phyloP scores from a whole-genome alignment of 2,797 vertebrate genomes.

The Phalloptychus januarius region DNA sequence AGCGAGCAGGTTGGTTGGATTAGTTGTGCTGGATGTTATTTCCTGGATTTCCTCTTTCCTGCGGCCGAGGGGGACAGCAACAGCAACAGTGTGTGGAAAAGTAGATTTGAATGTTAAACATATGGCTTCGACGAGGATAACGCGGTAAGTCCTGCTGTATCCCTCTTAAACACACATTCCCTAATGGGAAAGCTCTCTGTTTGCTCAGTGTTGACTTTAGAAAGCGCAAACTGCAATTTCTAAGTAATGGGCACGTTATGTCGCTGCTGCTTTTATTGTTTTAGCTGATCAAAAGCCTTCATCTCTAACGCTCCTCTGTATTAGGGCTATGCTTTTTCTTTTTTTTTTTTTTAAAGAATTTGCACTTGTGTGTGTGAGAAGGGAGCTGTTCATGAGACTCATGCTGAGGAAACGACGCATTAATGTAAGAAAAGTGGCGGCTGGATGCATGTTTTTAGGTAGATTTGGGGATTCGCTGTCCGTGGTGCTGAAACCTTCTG shows the following conservation, averaged over 20 bases:
- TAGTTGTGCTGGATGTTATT: constrained; percentile 72
- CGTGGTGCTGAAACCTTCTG: constrained; percentile 64
- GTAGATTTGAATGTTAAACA: constrained; percentile 57
- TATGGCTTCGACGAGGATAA: constrained; percentile 68
- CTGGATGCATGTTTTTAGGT: background rate
- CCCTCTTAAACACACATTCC: background rate
- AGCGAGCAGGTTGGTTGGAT: constrained; percentile 34
- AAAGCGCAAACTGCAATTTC: background rate
- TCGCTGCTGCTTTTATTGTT: background rate
- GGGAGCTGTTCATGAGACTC: background rate
- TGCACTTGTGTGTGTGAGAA: constrained; percentile 9
- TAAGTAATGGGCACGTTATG: background rate
- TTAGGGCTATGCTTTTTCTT: background rate
- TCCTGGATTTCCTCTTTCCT: constrained; percentile 58
- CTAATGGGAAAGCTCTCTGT: background rate
- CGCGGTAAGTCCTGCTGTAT: constrained; percentile 57
- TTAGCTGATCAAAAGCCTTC: background rate
- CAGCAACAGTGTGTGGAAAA: constrained; percentile 73
- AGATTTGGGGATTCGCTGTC: constrained; percentile 52
- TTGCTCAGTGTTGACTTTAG: constrained; percentile 23
- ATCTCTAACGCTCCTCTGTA: background rate
- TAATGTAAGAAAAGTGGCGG: background rate
- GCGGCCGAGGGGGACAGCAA: constrained; percentile 57
- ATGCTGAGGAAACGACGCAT: background rate
- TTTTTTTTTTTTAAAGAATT: background rate